Base-by-base conservation (phyloP, 2,888 invertebrate species). In the Sclerodermus sp. region DNA sequence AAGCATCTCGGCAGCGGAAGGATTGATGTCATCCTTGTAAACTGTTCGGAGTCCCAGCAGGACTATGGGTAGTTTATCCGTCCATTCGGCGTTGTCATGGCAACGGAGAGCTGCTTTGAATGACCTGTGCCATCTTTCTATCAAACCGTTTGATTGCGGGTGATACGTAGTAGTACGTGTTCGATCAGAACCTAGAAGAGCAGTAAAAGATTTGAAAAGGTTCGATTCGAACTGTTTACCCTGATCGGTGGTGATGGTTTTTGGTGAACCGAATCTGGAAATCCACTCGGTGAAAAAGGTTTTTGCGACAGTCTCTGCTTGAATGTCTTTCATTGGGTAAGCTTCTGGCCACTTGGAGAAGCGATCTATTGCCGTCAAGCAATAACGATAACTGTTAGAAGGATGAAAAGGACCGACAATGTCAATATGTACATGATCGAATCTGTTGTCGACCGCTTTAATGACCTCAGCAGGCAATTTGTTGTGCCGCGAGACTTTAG, bases 191-290 rank as follows among this genome's bases (percentile, higher is more conserved):
- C 58, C 57, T 8, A 51, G 23, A 1, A 58, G 29, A 37, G 53
- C 49, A 4, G 43, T 39, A 29, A 56, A 47, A 5, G 58, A 56
- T 16, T 58, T 45, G 53, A 75, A 76, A 5, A 77, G 55, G 1
- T 38, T 18, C 0, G 71, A 68, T 45, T 73, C 69, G 48, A 78
- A 77, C 49, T 77, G 76, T 18, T 67, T 49, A 37, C 79, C 75
- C 58, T 70, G 69, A 60, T 77, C 64, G 1, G 59, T 53, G 1
- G 65, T 67, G 8, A 68, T 56, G 6, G 42, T 39, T 0, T 37
- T 16, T 5, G 60, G 55, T 5, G 53, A 49, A 5, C 58, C 57
- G 12, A 56, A 66, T 8, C 50, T 49, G n/a, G 55, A 16, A 14
- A 66, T 53, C 60, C 66, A 63, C 1, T 30, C 34, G 1, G 39